Evolutionary conservation across 2,113 vertebrate species (phyloP).

Genomic region (Poecilia latipinna): DNA sequence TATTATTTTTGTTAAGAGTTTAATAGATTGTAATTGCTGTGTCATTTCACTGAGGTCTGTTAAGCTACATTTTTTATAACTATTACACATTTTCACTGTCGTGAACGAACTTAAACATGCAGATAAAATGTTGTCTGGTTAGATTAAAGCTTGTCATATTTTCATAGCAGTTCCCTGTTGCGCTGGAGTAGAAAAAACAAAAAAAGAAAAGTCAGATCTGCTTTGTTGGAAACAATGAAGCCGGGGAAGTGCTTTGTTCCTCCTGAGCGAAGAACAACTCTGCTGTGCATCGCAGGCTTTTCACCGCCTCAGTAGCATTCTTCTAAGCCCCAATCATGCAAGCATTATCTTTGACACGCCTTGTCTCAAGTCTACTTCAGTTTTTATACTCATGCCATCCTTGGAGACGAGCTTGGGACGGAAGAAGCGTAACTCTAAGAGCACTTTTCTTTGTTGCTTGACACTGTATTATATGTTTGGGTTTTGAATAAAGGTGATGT

Average conservation of each 20-base stretch:
- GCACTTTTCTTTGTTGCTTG: neutral
- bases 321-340: constrained; percentile 32
- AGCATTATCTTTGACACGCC: constrained; percentile 68
- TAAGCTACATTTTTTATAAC: constrained; percentile 15
- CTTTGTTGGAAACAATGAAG: neutral
- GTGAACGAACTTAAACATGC: neutral
- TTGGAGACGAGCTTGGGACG: neutral
- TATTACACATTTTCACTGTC: neutral
- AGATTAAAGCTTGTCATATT: constrained; percentile 8
- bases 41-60: neutral
- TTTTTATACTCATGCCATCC: constrained; percentile 2
- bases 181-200: neutral
- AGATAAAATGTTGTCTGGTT: neutral
- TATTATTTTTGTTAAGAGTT: neutral
- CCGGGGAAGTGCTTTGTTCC: constrained; percentile 7
- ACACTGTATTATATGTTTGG: constrained; percentile 2
- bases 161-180: constrained; percentile 1
- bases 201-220: neutral
- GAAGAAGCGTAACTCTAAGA: constrained; percentile 7
- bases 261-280: neutral
- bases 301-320: constrained; percentile 29
- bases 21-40: neutral
- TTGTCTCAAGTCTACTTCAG: constrained; percentile 23
- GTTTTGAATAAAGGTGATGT: neutral
- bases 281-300: neutral